Evolutionary conservation across 2,113 vertebrate genomes (phyloP).

Genomic region (Kryptolebias marmoratus): DNA sequence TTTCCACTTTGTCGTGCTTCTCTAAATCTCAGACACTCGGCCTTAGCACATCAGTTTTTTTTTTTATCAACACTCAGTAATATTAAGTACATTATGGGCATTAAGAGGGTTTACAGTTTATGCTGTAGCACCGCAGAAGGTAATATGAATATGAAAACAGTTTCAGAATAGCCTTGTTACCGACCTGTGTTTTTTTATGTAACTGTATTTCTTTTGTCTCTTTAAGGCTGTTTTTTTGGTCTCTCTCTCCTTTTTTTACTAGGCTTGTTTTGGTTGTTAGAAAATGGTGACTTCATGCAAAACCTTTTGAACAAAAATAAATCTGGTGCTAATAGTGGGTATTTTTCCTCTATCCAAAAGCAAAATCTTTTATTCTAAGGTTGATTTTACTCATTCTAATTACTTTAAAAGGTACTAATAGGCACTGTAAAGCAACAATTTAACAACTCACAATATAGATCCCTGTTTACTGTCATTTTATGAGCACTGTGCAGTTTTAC

Average conservation of each 20-base stretch:
- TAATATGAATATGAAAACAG: constrained; percentile 64
- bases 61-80: constrained; percentile 30
- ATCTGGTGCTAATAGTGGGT: background rate
- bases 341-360: background rate
- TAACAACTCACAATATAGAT: background rate
- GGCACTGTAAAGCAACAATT: background rate
- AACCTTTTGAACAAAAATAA: background rate
- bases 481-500: background rate
- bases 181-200: constrained; percentile 56
- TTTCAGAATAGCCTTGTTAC: constrained; percentile 67
- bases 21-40: constrained; percentile 44
- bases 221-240: background rate
- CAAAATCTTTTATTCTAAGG: background rate
- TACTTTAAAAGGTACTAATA: background rate
- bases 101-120: constrained; percentile 64
- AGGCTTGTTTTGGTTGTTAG: constrained; percentile 12
- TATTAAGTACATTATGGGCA: constrained; percentile 57
- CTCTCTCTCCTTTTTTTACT: background rate
- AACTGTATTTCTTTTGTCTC: constrained; percentile 32
- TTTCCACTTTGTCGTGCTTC: constrained; percentile 75
- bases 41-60: constrained; percentile 19
- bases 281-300: background rate
- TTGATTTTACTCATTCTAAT: too few species aligned
- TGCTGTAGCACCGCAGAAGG: constrained; percentile 51
- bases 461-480: background rate